Evolutionary conservation across 2,888 invertebrate species (phyloP).

Genomic region (Salpingus planirostris): DNA sequence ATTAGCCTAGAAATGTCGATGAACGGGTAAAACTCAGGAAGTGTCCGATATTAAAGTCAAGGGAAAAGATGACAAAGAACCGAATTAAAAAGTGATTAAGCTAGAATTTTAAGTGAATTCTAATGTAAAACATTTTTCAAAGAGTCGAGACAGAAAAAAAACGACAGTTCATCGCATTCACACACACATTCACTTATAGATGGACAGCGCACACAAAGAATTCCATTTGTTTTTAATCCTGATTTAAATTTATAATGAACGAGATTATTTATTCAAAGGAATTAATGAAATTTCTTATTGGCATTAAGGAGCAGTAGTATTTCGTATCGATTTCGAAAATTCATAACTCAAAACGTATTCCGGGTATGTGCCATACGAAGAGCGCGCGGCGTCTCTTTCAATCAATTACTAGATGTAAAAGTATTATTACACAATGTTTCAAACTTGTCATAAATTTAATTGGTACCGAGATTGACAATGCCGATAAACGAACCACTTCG

Average conservation of each 20-base stretch:
- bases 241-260: constrained; percentile 27
- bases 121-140: constrained; percentile 32
- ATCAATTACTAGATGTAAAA: constrained; percentile 31
- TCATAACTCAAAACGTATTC: constrained; percentile 21
- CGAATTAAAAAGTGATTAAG: constrained; percentile 35
- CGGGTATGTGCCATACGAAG: too few species aligned
- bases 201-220: constrained; percentile 10
- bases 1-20: too few species aligned
- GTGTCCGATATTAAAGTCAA: too few species aligned
- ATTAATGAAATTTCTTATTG: constrained; percentile 20
- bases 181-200: too few species aligned
- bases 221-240: constrained; percentile 27
- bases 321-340: constrained; percentile 18
- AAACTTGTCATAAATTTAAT: constrained; percentile 36
- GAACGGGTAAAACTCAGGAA: too few species aligned
- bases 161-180: too few species aligned
- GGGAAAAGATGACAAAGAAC: constrained; percentile 30
- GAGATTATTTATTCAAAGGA: constrained; percentile 17
- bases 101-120: constrained; percentile 35
- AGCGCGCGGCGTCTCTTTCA: constrained; percentile 27
- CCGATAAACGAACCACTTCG: constrained; percentile 30
- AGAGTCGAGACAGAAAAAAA: constrained; percentile 14
- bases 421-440: constrained; percentile 37
- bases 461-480: constrained; percentile 33
- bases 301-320: too few species aligned